A percentile compares a stretch with the other conserved stretches of the same genome.
These are phyloP conservation scores for Pseudachorutes palmiensis DNA, from an alignment of 1,140 invertebrate species.

Conservation along the genomic window DNA sequence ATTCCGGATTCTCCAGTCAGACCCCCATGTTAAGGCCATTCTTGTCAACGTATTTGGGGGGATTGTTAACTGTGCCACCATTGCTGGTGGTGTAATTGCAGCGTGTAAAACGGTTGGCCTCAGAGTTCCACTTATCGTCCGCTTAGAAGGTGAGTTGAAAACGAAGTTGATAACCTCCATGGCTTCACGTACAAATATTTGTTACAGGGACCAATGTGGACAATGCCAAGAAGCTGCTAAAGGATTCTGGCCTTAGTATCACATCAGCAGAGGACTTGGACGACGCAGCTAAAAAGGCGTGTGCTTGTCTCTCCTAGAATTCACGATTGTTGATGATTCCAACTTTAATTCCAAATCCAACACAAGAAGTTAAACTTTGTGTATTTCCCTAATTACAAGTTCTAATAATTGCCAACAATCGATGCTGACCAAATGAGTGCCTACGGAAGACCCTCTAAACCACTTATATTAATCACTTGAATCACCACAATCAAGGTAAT, in stretches of 20 bases:
- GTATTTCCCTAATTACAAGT: no score
- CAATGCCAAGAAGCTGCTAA: conserved; percentile 59
- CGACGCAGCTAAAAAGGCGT: conserved; percentile 83
- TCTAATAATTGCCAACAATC: no score
- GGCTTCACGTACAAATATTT: no score
- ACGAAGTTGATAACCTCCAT: no score
- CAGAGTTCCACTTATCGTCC: conserved; percentile 79
- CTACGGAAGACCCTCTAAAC: no score
- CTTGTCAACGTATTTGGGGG: conserved; percentile 98
- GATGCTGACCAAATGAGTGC: no score
- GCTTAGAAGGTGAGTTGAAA: conserved; percentile 83
- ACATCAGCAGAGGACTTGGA: conserved; percentile 75
- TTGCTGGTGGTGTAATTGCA: conserved; percentile 88
- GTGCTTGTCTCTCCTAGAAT: conserved; percentile 44
- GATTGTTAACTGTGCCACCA: conserved; percentile 95
- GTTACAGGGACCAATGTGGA: conserved; percentile 61
- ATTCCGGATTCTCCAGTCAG: conserved; percentile 59
- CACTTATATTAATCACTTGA: no score
- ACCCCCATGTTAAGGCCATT: conserved; percentile 87
- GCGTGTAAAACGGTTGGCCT: conserved; percentile 73
- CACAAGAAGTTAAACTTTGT: no score
- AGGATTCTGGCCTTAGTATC: conserved; percentile 73
- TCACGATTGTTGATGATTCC: no score
- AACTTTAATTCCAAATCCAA: no score
- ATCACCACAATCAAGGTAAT: no score